A percentile compares a stretch with the other conserved stretches of the same genome.
phyloP scores from a whole-genome alignment of 2,113 vertebrate species.

The Labrus mixtus region DNA sequence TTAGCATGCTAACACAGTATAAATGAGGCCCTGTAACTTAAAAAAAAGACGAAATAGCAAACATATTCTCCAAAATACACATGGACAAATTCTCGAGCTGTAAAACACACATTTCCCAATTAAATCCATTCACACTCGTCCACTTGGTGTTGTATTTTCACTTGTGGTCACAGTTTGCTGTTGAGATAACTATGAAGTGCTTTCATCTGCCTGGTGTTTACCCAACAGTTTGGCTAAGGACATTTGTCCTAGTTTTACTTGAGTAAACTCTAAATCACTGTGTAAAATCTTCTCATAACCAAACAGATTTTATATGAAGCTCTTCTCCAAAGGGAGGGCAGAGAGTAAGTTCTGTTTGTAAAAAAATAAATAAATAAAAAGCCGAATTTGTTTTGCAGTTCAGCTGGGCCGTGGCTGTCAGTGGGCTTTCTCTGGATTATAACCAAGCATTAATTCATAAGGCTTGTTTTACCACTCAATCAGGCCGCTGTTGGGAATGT shows the following conservation, averaged over 20 bases:
- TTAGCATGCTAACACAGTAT: not conserved
- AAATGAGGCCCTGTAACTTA: not conserved
- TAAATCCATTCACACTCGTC: not conserved
- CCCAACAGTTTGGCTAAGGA: not conserved
- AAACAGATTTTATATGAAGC: not conserved
- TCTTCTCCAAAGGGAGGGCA: not conserved
- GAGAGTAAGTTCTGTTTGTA: not conserved
- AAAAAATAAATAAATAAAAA: not conserved
- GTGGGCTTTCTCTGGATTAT: conserved; percentile 48
- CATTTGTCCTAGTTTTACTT: not conserved
- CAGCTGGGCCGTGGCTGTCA: not conserved
- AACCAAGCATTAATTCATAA: conserved; percentile 46
- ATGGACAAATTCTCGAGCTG: not conserved
- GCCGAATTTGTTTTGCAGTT: not conserved
- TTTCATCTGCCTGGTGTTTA: not conserved
- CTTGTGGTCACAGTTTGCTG: not conserved
- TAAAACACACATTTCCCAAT: not conserved
- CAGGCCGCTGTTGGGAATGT: conserved; percentile 36
- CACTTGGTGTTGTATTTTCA: not conserved
- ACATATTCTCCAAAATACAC: not conserved
- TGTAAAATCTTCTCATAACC: not conserved
- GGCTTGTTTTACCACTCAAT: conserved; percentile 47
- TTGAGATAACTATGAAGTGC: not conserved
- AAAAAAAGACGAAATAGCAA: not conserved
- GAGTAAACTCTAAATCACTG: not conserved